These are phyloP conservation scores for Pyrochroa serraticornis DNA, from an alignment of 2,888 invertebrate genomes.

Conservation along the genomic window DNA sequence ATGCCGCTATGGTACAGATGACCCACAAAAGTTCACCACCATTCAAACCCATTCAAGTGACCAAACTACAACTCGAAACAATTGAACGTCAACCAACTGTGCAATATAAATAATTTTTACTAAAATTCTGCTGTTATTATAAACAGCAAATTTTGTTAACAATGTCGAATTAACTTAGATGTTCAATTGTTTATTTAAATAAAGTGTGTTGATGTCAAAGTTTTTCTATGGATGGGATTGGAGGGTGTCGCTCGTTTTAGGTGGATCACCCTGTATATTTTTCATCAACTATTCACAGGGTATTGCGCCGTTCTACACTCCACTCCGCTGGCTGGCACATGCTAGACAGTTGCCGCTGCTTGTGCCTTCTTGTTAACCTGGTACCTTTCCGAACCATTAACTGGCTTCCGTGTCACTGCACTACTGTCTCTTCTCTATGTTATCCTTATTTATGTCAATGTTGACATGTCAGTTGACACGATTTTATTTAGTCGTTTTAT, in stretches of 20 bases:
- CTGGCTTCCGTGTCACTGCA: slow-evolving; percentile 56
- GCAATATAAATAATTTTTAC: neutral
- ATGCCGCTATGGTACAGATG: slow-evolving; percentile 43
- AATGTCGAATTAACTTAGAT: neutral
- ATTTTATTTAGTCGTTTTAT: slow-evolving; percentile 52
- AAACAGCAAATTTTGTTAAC: too few relatives aligned
- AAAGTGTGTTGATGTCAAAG: neutral
- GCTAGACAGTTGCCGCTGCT: slow-evolving; percentile 53
- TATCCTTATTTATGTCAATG: slow-evolving; percentile 34
- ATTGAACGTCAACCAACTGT: slow-evolving; percentile 5
- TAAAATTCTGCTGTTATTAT: too few relatives aligned
- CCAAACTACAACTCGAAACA: slow-evolving; percentile 1
- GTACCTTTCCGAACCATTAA: slow-evolving; percentile 46
- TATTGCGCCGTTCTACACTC: slow-evolving; percentile 52
- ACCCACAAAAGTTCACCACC: slow-evolving; percentile 4
- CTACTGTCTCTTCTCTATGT: slow-evolving; percentile 50
- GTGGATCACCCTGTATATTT: slow-evolving; percentile 19
- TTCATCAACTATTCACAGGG: slow-evolving; percentile 49
- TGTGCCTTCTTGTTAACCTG: slow-evolving; percentile 56
- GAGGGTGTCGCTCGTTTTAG: slow-evolving; percentile 11
- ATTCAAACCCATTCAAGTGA: neutral
- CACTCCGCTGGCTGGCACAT: slow-evolving; percentile 44
- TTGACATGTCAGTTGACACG: slow-evolving; percentile 46
- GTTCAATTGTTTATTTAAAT: slow-evolving; percentile 10
- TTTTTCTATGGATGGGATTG: neutral